Evolutionary conservation across 2,113 vertebrate species (phyloP).

Genomic region (Cynoglossus semilaevis): DNA sequence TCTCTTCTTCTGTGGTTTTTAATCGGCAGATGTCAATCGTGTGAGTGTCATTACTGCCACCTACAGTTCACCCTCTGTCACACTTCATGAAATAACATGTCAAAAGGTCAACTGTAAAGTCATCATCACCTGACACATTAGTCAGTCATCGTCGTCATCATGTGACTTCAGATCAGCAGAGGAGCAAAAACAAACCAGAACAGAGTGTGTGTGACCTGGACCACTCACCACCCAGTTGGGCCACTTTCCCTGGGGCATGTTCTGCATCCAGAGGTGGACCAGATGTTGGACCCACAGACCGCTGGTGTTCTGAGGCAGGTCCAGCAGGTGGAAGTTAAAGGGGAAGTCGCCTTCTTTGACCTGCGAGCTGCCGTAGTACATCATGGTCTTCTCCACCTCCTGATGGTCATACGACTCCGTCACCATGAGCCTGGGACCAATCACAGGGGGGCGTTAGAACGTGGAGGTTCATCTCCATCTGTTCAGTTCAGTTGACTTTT

Average conservation of each 20-base stretch:
- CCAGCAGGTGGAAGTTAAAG: slow-evolving; percentile 87
- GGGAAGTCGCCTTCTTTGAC: slow-evolving; percentile 90
- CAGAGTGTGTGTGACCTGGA: neutral
- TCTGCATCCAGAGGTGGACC: slow-evolving; percentile 88
- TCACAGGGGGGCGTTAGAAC: too few relatives aligned
- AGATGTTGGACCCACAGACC: slow-evolving; percentile 75
- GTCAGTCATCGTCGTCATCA: too few relatives aligned
- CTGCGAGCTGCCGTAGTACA: slow-evolving; percentile 86
- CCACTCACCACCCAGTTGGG: slow-evolving; percentile 92
- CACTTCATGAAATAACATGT: too few relatives aligned
- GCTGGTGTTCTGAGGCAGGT: slow-evolving; percentile 75
- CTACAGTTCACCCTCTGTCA: too few relatives aligned
- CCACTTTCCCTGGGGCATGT: slow-evolving; percentile 91
- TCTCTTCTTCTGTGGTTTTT: too few relatives aligned
- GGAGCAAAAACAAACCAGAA: neutral
- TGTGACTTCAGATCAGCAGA: too few relatives aligned
- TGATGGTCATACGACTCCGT: slow-evolving; percentile 78
- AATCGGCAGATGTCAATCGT: too few relatives aligned
- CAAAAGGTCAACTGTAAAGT: too few relatives aligned
- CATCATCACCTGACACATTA: too few relatives aligned
- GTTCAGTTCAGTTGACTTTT: too few relatives aligned
- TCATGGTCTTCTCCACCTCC: slow-evolving; percentile 84
- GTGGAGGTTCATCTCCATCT: too few relatives aligned
- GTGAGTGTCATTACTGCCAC: too few relatives aligned
- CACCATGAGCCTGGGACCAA: slow-evolving; percentile 84